Base-by-base conservation (phyloP, 1,140 invertebrate species). In the Phenacoccus solenopsis region DNA sequence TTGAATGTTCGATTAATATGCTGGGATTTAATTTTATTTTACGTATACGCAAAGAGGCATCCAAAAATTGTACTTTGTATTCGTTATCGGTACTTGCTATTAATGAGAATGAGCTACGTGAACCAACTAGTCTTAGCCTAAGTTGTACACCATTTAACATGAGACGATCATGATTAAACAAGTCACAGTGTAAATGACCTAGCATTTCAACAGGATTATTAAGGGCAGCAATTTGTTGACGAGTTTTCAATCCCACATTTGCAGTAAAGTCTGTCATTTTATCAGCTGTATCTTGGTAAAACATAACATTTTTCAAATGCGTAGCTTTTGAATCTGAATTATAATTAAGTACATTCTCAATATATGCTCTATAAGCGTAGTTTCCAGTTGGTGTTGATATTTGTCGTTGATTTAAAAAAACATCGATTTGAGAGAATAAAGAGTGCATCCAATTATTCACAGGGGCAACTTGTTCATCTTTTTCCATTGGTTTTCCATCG, bases 341-440 rank as follows among this genome's bases (percentile, higher is more conserved):
- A 75, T 81, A 81, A 72, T 76, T 76, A 3, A 78, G 71, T 5
- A 79, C 67, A 1, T 76, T 80, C 76, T 82, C 79, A 10, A 82
- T 76, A 64, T 81, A 81, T 1, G 77, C 76, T 68, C 77, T 70
- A 73, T 80, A 81, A n/a, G 76, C 75, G 74, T 82, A 81, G 16
- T 76, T 77, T 70, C 78, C 78, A 61, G 77, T 78, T 21, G 77
- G 73, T 0, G 78, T 75, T 16, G 78, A 79, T 1, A 82, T 72
- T 22, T 79, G 72, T 74, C 78, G 80, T 73, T 80, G 78, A 75
- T 81, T 81, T 5, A 82, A 75, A 73, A 76, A 78, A 20, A 81
- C 72, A 72, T 79, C 76, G 0, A 80, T 72, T 69, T 79, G 77
- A 73, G 72, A 77, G 70, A 81, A 80, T 28, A 81, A 71, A n/a